A percentile compares a stretch with the other conserved stretches of the same genome.
These are phyloP conservation scores for Dendronephthya gigantea DNA, from an alignment of 64 coral and sea anemone species.

Conservation along the genomic window DNA sequence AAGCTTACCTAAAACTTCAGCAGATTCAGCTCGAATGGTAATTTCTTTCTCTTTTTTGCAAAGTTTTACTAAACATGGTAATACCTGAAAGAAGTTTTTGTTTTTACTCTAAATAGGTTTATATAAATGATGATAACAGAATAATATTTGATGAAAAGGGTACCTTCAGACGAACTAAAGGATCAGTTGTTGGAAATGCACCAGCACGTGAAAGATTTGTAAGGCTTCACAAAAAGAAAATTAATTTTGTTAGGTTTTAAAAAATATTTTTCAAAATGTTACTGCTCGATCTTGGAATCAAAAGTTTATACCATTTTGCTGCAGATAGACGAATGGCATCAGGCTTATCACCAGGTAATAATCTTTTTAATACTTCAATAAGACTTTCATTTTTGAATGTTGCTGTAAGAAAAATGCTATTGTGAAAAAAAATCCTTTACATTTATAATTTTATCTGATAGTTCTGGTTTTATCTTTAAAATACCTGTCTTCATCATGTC, in stretches of 20 bases:
- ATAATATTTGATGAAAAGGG: neutral
- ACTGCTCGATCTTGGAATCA: neutral
- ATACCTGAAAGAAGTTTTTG: conserved; percentile 33
- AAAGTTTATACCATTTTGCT: conserved; percentile 62
- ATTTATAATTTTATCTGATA: too few species aligned
- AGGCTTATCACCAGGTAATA: conserved; percentile 70
- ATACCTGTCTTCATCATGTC: conserved; percentile 91
- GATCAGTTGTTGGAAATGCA: conserved; percentile 37
- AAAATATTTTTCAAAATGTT: too few species aligned
- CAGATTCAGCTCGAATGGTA: conserved; percentile 64
- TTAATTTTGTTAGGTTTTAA: too few species aligned
- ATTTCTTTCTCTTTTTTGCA: conserved; percentile 71
- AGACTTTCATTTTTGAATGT: conserved; percentile 53
- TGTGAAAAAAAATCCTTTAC: too few species aligned
- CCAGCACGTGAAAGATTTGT: conserved; percentile 94
- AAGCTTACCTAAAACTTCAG: conserved; percentile 68
- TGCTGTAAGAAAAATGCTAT: conserved; percentile 25
- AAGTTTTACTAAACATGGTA: conserved; percentile 67
- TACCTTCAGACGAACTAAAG: conserved; percentile 43
- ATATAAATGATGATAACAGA: too few species aligned
- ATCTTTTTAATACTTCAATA: conserved; percentile 43
- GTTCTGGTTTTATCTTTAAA: too few species aligned
- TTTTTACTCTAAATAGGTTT: too few species aligned
- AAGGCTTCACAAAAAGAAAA: conserved; percentile 35
- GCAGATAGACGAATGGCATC: conserved; percentile 81